Evolutionary conservation across 2,797 vertebrate genomes (phyloP), one percentile per base, ranked within the genome.

Genomic region (Danio aesculapii): DNA sequence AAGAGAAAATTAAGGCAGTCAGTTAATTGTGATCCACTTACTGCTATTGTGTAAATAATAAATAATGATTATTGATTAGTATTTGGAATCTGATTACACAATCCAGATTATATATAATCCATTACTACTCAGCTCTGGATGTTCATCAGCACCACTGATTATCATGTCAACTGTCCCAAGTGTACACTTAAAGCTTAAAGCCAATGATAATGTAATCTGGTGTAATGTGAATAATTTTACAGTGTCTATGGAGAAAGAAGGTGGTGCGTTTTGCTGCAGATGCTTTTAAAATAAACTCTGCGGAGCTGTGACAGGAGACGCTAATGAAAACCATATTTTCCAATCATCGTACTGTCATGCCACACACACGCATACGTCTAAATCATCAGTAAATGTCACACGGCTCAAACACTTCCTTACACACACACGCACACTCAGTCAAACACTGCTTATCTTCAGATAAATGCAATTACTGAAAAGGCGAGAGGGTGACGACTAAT

Each of bases 321-420:
- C 89, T 92, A 92, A 93, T 88, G 87, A 91, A 86, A 89, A 88
- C 74, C 81, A 86, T 92, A 90, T 88, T 85, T 81, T 72, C 79
- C 82, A 63, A 87, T 91, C 88, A 89, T 75, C 79, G 50, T 75
- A 83, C 75, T 75, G 79, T 81, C 83, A 76, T 84, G 85, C 81
- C 75, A 62, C 70, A 69, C 55, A 72, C 43, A 69, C 16, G n/a
- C 46, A 57, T n/a, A 80, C 5, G 10, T 50, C 14, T 69, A 80
- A 79, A 80, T 70, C 78, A 59, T 81, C 58, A 77, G 79, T 62
- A 81, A 84, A 84, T 82, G 82, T 84, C 84, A 81, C 86, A 88
- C 77, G 85, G 86, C 61, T 47, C 66, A 71, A 82, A 80, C 77
- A 74, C 17, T 58, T 50, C n/a, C 70, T 14, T 47, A 90, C 88